phyloP scores from a whole-genome alignment of 2,113 vertebrate genomes.

The Nicator chloris region DNA sequence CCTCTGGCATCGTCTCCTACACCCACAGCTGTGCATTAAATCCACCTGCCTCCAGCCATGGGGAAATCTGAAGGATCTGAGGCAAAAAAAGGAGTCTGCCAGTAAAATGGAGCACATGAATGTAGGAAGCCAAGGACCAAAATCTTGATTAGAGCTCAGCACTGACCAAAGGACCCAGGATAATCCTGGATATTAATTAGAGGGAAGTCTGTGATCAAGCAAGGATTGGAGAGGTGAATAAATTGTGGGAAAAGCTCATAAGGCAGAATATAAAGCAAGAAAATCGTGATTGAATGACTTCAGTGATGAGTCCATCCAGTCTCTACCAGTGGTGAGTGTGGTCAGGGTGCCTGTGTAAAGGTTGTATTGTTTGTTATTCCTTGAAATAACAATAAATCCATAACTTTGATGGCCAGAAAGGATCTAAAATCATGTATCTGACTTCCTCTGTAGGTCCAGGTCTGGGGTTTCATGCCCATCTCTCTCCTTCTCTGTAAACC shows the following conservation, averaged over 20 bases:
- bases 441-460: neutral
- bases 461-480: neutral
- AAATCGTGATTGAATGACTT: rapidly evolving
- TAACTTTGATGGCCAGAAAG: neutral
- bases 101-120: neutral
- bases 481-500: neutral
- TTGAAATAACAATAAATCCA: neutral
- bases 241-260: neutral
- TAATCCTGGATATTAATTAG: neutral
- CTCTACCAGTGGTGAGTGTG: rapidly evolving
- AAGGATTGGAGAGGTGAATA: neutral
- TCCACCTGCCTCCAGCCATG: neutral
- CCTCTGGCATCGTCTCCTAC: rapidly evolving
- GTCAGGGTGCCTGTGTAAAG: neutral
- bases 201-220: neutral
- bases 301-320: neutral
- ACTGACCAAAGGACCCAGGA: neutral
- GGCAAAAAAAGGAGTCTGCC: neutral
- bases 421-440: rapidly evolving
- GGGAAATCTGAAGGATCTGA: neutral
- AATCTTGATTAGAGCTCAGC: neutral
- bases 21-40: neutral
- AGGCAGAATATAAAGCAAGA: neutral
- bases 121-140: neutral
- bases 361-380: neutral